Evolutionary conservation across 2,888 invertebrate species (phyloP), one percentile per base, ranked within the genome.

Genomic region (Oligia fasciuncula): DNA sequence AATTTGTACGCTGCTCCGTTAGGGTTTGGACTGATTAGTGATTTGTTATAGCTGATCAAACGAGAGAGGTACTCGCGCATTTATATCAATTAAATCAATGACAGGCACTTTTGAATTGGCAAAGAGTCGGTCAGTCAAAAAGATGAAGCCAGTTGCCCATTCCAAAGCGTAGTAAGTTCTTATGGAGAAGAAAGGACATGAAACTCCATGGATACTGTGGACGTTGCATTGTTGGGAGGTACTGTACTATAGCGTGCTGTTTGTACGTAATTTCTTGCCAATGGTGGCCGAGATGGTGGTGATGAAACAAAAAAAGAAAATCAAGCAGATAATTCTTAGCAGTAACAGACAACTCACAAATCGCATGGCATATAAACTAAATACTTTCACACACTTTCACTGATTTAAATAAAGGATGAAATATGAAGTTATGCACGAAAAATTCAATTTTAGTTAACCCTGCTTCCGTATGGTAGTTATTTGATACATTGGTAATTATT

Each of bases 1-100:
- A 88, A 88, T 87, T 85, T 87, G 82, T 84, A 74, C 66, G 67
- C 8, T 46, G 46, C 35, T 79, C 65, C n/a, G 69, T 75, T 46
- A 83, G 77, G 80, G 76, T 80, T 68, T 35, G 49, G 49, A 14
- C 49, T 69, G 57, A 81, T 81, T 35, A 80, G 60, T 62, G 60
- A 69, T 71, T 68, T 67, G 72, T 49, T 78, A n/a, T 13, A 63
- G 11, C 43, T 63, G 35, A 51, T 63, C 19, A 23, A 70, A 51
- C 17, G 23, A 76, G 29, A 29, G 29, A 29, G 17, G 57, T 35
- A 65, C 40, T 40, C 8, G 9, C 17, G 65, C 23, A 40, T 65
- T 65, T 66, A 66, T 40, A 13, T 66, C 23, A 40, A 6, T 66
- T 13, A 40, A 23, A 65, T 4, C 65, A 23, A 43, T 66, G 40